phyloP scores from a whole-genome alignment of 2,113 vertebrate genomes.

The Atractosteus spatula region DNA sequence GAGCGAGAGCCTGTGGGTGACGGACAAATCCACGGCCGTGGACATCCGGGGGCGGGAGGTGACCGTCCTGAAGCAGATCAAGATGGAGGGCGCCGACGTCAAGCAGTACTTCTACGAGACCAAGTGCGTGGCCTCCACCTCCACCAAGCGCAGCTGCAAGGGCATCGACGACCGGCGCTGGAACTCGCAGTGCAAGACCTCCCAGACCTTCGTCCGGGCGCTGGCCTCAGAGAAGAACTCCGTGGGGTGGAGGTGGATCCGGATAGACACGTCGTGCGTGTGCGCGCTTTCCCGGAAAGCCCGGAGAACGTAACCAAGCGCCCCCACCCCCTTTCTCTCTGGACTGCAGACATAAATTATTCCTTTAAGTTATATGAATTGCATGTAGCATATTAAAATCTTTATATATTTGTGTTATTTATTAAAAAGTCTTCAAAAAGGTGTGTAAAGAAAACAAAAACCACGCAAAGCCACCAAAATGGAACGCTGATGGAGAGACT shows the following conservation, averaged over 20 bases:
- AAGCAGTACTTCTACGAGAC: constrained; percentile 98
- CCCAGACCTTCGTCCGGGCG: constrained; percentile 89
- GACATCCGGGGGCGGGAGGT: constrained; percentile 83
- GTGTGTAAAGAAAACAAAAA: constrained; percentile 52
- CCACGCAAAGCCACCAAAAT: constrained; percentile 66
- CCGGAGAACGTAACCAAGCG: constrained; percentile 74
- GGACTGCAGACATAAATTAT: constrained; percentile 92
- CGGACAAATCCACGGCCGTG: constrained; percentile 83
- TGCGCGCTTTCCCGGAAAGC: constrained; percentile 93
- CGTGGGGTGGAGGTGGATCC: constrained; percentile 92
- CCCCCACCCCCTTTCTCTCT: constrained; percentile 30
- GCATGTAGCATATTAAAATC: constrained; percentile 97
- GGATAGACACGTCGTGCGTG: constrained; percentile 95
- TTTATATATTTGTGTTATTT: constrained; percentile 97
- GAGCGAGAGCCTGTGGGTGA: constrained; percentile 92
- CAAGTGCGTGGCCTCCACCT: constrained; percentile 76
- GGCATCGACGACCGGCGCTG: constrained; percentile 97
- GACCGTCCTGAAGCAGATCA: constrained; percentile 83
- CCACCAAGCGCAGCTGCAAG: constrained; percentile 82
- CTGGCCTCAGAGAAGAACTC: constrained; percentile 78
- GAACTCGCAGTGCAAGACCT: constrained; percentile 98
- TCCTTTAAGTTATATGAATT: constrained; percentile 99
- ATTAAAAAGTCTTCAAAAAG: constrained; percentile 73
- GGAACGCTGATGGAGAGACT: constrained; percentile 61
- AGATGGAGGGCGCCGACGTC: constrained; percentile 75